phyloP scores from a whole-genome alignment of 2,797 vertebrate genomes.

The Pelodytes ibericus region DNA sequence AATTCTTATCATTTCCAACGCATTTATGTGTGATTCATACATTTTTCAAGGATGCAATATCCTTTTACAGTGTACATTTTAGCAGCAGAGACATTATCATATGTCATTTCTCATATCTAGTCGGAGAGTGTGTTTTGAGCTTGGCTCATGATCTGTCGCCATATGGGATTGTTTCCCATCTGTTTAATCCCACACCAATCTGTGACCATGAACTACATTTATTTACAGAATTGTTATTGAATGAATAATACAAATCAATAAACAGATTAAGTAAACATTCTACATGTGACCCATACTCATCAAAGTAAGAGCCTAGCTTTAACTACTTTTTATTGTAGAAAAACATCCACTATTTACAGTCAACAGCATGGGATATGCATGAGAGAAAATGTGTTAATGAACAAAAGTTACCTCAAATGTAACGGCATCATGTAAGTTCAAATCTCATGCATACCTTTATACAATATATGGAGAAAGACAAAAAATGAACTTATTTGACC shows the following conservation, averaged over 20 bases:
- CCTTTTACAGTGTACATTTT: conserved; percentile 23
- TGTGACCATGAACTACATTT: conserved; percentile 43
- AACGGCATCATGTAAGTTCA: no score
- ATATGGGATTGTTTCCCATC: conserved; percentile 46
- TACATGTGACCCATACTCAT: not conserved
- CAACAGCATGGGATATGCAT: no score
- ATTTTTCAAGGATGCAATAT: conserved; percentile 26
- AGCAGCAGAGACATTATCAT: conserved; percentile 47
- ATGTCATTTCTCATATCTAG: conserved; percentile 52
- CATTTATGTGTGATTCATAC: conserved; percentile 18
- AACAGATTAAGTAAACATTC: conserved; percentile 10
- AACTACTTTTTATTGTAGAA: not conserved
- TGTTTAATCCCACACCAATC: conserved; percentile 44
- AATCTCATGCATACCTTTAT: no score
- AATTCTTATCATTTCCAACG: not conserved
- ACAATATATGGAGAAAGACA: no score
- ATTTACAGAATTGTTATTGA: conserved; percentile 18
- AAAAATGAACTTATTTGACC: no score
- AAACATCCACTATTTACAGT: no score
- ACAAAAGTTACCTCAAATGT: no score
- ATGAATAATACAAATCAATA: conserved; percentile 7
- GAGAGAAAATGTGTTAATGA: no score
- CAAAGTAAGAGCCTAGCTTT: not conserved
- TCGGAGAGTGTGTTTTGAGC: conserved; percentile 35
- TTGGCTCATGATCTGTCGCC: conserved; percentile 33